Evolutionary conservation across 1,140 invertebrate genomes (phyloP).

Genomic region (Heliconius eleuchia): DNA sequence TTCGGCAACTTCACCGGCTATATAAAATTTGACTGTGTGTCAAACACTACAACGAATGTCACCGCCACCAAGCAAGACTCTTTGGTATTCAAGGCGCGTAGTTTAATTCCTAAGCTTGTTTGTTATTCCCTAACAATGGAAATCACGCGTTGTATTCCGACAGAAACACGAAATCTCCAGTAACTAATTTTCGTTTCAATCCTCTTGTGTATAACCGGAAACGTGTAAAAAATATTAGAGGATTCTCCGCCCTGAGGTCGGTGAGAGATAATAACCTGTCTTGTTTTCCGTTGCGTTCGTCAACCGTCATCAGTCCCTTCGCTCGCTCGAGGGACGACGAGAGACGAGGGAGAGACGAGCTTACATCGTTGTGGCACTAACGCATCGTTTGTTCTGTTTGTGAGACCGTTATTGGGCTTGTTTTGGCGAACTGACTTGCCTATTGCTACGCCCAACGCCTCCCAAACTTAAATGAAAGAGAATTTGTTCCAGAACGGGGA

Average conservation of each 20-base stretch:
- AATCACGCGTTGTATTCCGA: slow-evolving; percentile 74
- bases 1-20: slow-evolving; percentile 21
- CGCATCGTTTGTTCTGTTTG: slow-evolving; percentile 77
- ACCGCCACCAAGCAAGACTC: slow-evolving; percentile 40
- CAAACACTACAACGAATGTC: slow-evolving; percentile 46
- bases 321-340: slow-evolving; percentile 31
- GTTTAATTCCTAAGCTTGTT: slow-evolving; percentile 77
- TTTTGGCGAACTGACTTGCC: slow-evolving; percentile 74
- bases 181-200: slow-evolving; percentile 79
- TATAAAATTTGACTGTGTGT: slow-evolving; percentile 34
- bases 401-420: slow-evolving; percentile 77
- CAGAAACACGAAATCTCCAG: slow-evolving; percentile 71
- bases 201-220: slow-evolving; percentile 73
- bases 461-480: slow-evolving; percentile 69
- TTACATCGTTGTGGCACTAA: slow-evolving; percentile 72
- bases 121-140: slow-evolving; percentile 76
- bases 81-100: slow-evolving; percentile 62
- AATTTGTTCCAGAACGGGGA: slow-evolving; percentile 62
- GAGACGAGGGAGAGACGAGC: slow-evolving; percentile 49
- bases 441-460: slow-evolving; percentile 64
- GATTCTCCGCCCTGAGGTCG: slow-evolving; percentile 61
- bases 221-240: slow-evolving; percentile 79
- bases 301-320: slow-evolving; percentile 55
- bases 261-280: slow-evolving; percentile 78
- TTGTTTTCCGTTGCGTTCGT: slow-evolving; percentile 72